Evolutionary conservation across 2,888 invertebrate species (phyloP).

Genomic region (Nowickia ferox): DNA sequence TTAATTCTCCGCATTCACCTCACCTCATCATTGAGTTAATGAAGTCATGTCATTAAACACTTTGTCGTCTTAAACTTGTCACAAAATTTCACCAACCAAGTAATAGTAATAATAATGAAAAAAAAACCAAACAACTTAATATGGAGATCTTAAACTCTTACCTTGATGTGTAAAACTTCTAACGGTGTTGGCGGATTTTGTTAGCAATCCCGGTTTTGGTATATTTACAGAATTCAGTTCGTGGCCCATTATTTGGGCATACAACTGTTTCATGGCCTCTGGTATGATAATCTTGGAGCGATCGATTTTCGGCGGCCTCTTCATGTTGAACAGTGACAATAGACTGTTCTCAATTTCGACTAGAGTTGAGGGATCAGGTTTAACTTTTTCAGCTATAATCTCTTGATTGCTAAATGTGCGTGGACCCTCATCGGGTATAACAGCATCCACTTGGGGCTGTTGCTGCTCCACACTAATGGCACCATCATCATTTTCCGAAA

Average conservation of each 20-base stretch:
- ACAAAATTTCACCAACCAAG: too few species aligned
- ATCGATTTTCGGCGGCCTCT: constrained; percentile 83
- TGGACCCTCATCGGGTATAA: constrained; percentile 70
- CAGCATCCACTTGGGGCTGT: constrained; percentile 62
- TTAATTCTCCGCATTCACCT: too few species aligned
- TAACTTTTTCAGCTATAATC: constrained; percentile 78
- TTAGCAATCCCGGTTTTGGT: constrained; percentile 87
- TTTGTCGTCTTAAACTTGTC: too few species aligned
- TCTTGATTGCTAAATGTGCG: constrained; percentile 80
- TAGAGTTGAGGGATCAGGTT: constrained; percentile 83
- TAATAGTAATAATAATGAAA: too few species aligned
- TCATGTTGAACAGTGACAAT: constrained; percentile 82
- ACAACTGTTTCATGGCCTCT: constrained; percentile 91
- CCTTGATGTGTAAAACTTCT: constrained; percentile 92
- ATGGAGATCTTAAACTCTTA: constrained; percentile 80
- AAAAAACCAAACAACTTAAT: background rate
- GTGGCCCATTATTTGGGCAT: constrained; percentile 87
- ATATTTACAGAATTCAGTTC: constrained; percentile 86
- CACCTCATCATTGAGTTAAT: too few species aligned
- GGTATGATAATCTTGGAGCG: constrained; percentile 86
- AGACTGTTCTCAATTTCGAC: constrained; percentile 83
- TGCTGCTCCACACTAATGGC: constrained; percentile 52
- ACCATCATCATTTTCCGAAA: constrained; percentile 75
- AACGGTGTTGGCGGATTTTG: constrained; percentile 92
- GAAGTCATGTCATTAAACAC: too few species aligned